These are phyloP conservation scores for Hycleus cichorii DNA, from an alignment of 1,140 invertebrate species.

Conservation along the genomic window DNA sequence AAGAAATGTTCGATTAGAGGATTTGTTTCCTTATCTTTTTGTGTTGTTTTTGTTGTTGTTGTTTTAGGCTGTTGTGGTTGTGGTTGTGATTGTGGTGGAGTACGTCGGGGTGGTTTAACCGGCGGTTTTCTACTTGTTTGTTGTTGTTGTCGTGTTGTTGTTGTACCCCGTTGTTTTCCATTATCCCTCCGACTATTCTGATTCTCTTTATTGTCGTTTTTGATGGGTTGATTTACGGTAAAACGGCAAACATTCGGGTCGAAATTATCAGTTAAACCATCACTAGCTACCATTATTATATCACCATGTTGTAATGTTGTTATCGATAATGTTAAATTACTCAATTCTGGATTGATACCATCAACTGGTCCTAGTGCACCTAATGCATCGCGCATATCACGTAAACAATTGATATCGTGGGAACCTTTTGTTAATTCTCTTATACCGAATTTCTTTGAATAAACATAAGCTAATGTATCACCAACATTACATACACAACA, in stretches of 20 bases:
- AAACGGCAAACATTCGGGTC: slow-evolving; percentile 92
- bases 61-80: not conserved
- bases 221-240: slow-evolving; percentile 50
- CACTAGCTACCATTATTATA: slow-evolving; percentile 83
- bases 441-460: slow-evolving; percentile 67
- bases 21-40: slow-evolving; percentile 11
- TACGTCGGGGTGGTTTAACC: slow-evolving; percentile 29
- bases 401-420: slow-evolving; percentile 81
- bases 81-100: slow-evolving; percentile 4
- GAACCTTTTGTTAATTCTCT: slow-evolving; percentile 71
- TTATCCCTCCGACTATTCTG: no score
- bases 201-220: slow-evolving; percentile 3
- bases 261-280: slow-evolving; percentile 91
- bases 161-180: no score
- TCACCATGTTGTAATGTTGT: slow-evolving; percentile 77
- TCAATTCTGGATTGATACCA: slow-evolving; percentile 72
- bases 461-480: slow-evolving; percentile 83
- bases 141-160: not conserved
- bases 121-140: slow-evolving; percentile 20
- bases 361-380: slow-evolving; percentile 86
- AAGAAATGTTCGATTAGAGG: slow-evolving; percentile 34
- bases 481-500: slow-evolving; percentile 89
- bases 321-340: slow-evolving; percentile 84
- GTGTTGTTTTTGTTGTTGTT: not conserved
- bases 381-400: slow-evolving; percentile 87